Percentiles rank a stretch among this genome's conserved stretches.
phyloP scores from a whole-genome alignment of 2,113 vertebrate species.

The Myrmecobius fasciatus region DNA sequence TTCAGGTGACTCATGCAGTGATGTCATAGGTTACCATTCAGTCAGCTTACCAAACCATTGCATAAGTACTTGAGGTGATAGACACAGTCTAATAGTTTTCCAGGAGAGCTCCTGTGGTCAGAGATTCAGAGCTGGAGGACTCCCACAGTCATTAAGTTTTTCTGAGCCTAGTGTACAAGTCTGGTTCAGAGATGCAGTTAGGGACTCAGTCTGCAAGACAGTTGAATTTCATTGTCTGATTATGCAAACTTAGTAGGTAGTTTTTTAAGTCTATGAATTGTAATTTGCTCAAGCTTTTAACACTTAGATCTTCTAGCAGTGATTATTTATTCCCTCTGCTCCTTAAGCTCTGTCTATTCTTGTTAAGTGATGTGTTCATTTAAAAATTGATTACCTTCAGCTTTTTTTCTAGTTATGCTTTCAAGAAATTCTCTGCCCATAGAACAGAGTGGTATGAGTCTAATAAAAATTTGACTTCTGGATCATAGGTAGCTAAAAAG shows the following conservation, averaged over 20 bases:
- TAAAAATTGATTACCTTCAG: constrained; percentile 68
- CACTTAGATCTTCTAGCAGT: constrained; percentile 61
- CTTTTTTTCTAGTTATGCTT: neutral
- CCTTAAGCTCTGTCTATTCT: constrained; percentile 52
- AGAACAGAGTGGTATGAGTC: constrained; percentile 31
- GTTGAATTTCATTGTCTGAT: constrained; percentile 46
- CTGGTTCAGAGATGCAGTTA: constrained; percentile 36
- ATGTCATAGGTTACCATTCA: constrained; percentile 75
- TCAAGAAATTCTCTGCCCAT: constrained; percentile 27
- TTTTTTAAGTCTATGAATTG: constrained; percentile 56
- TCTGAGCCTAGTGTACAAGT: constrained; percentile 27
- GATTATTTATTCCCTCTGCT: constrained; percentile 57
- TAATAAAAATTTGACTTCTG: constrained; percentile 54
- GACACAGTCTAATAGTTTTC: constrained; percentile 46
- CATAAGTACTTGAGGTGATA: constrained; percentile 51
- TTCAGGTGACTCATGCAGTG: constrained; percentile 78
- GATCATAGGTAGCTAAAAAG: constrained; percentile 21
- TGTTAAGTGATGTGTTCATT: constrained; percentile 62
- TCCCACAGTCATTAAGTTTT: constrained; percentile 51
- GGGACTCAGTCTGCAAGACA: constrained; percentile 33
- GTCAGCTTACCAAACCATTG: constrained; percentile 13
- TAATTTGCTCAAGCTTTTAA: constrained; percentile 65
- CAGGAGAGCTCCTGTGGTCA: neutral
- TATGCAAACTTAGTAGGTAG: constrained; percentile 47
- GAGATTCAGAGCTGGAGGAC: neutral